Evolutionary conservation across 1,140 invertebrate species (phyloP).

Genomic region (Melipona quadrifasciata): DNA sequence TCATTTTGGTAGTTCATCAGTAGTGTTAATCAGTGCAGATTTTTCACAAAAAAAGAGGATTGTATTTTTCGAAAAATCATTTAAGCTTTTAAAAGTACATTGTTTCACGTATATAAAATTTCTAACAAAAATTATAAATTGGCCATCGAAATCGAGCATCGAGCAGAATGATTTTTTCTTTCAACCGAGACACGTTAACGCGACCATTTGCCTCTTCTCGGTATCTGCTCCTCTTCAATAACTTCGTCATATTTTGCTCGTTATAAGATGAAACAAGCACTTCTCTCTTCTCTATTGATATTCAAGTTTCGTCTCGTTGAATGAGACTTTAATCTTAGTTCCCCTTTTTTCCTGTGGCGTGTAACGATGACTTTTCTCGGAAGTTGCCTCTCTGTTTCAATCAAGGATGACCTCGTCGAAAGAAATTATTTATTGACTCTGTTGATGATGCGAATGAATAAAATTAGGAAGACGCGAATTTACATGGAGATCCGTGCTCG

Average conservation of each 20-base stretch:
- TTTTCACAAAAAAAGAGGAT: too few relatives aligned
- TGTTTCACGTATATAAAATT: too few relatives aligned
- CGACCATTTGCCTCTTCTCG: too few relatives aligned
- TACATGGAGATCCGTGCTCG: constrained; percentile 29
- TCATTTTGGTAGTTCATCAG: too few relatives aligned
- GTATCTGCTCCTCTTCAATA: neutral
- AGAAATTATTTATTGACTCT: neutral
- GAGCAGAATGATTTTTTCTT: too few relatives aligned
- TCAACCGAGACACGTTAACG: too few relatives aligned
- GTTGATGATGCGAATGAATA: neutral
- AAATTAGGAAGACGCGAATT: constrained; percentile 2
- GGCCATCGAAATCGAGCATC: too few relatives aligned
- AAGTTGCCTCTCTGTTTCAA: neutral
- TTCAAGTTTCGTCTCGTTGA: neutral
- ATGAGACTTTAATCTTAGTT: constrained; percentile 10
- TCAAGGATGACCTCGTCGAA: neutral
- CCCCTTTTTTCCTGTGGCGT: rapidly evolving
- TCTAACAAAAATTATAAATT: too few relatives aligned
- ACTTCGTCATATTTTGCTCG: neutral
- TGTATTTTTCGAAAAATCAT: too few relatives aligned
- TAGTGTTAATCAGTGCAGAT: too few relatives aligned
- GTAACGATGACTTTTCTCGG: neutral
- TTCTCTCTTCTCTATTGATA: neutral
- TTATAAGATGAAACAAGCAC: neutral
- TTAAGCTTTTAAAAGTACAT: too few relatives aligned